These are phyloP conservation scores for Pionites leucogaster DNA, from an alignment of 2,113 vertebrate genomes.

Conservation along the genomic window DNA sequence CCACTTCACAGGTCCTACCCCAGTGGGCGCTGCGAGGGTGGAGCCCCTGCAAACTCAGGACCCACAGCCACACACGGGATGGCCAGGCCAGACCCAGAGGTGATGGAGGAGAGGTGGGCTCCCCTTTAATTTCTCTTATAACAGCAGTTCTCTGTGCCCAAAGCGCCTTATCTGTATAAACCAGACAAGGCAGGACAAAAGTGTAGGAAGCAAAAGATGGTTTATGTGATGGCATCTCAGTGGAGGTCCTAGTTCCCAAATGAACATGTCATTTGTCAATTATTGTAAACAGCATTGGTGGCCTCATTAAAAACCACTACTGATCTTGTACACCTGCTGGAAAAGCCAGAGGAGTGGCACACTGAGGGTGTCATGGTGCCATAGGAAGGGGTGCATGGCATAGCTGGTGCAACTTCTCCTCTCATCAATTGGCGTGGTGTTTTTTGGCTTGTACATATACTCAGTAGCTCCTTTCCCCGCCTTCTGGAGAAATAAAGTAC, in stretches of 20 bases:
- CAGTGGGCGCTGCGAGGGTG: accelerated
- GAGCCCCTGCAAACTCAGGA: neutral
- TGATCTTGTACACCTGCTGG: neutral
- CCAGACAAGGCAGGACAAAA: neutral
- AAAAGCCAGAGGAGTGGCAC: neutral
- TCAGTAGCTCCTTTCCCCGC: neutral
- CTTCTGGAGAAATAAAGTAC: neutral
- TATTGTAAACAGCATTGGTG: neutral
- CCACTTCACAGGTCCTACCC: neutral
- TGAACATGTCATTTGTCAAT: neutral
- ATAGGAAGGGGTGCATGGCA: neutral
- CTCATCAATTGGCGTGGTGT: no score
- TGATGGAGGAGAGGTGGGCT: neutral
- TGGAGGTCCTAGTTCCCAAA: neutral
- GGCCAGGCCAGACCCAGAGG: neutral
- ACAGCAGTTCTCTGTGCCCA: neutral
- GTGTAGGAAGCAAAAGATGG: neutral
- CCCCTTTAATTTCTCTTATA: neutral
- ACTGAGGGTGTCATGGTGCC: neutral
- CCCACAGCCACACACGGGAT: accelerated
- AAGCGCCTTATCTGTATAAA: neutral
- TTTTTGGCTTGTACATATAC: neutral
- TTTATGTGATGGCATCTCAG: neutral
- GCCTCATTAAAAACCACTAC: neutral
- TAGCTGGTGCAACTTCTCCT: neutral